phyloP scores from a whole-genome alignment of 92 coral and sea anemone genomes.

The Heteractis magnifica region DNA sequence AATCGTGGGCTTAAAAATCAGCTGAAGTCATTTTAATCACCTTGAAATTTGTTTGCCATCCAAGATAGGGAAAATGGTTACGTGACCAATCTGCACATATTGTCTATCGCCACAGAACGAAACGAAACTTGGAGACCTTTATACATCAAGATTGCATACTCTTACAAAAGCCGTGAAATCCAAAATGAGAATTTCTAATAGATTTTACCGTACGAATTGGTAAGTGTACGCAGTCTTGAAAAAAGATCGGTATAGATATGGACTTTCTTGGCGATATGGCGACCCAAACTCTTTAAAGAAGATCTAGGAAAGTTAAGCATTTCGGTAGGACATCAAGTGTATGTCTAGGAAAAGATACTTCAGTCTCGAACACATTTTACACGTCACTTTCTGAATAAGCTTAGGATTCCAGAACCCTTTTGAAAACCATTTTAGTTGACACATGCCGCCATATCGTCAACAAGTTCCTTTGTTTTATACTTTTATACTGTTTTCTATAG shows the following conservation, averaged over 20 bases:
- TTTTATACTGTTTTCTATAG: not conserved
- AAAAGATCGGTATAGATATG: not conserved
- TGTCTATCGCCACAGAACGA: not conserved
- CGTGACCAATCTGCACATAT: not conserved
- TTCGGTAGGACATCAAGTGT: no score
- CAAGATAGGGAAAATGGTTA: no score
- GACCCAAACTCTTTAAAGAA: not conserved
- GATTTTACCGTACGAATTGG: not conserved
- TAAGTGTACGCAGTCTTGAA: not conserved
- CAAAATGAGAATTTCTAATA: not conserved
- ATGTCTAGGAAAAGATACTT: no score
- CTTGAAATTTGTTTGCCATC: no score
- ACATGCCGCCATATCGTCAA: not conserved
- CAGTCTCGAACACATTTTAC: no score
- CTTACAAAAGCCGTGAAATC: not conserved
- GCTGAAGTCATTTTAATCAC: no score
- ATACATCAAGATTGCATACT: not conserved
- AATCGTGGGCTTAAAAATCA: no score
- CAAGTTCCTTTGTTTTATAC: not conserved
- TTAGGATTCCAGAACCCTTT: no score
- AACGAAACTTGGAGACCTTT: not conserved
- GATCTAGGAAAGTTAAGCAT: no score
- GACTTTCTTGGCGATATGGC: no score
- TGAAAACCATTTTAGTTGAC: not conserved
- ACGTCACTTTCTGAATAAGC: no score